Evolutionary conservation across 2,888 invertebrate species (phyloP).

Genomic region (Pachydiplax longipennis): DNA sequence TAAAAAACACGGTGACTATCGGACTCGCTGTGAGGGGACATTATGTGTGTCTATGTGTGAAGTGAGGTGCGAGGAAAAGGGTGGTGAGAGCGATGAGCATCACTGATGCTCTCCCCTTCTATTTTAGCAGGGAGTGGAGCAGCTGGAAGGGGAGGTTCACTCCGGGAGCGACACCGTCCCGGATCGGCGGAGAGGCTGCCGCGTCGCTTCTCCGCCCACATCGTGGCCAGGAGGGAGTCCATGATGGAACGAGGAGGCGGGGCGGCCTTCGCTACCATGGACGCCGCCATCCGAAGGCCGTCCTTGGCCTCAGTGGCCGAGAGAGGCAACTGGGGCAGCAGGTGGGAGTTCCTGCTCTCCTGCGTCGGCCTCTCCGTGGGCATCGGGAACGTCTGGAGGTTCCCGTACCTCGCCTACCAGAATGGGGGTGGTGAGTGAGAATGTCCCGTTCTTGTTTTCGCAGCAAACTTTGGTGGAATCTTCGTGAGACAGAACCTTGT

Average conservation of each 20-base stretch:
- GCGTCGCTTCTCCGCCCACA: slow-evolving; percentile 54
- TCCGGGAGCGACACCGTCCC: slow-evolving; percentile 51
- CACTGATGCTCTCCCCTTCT: background rate
- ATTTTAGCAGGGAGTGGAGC: background rate
- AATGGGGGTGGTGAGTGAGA: slow-evolving; percentile 78
- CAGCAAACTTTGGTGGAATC: too few species aligned
- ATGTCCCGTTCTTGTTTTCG: background rate
- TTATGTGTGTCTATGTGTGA: too few species aligned
- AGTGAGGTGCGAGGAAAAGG: background rate
- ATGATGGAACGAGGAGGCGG: slow-evolving; percentile 52
- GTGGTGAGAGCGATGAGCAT: background rate
- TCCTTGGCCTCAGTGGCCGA: slow-evolving; percentile 55
- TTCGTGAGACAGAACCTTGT: too few species aligned
- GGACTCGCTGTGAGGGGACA: too few species aligned
- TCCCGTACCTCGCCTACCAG: slow-evolving; percentile 85
- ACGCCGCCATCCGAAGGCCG: slow-evolving; percentile 55
- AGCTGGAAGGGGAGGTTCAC: slow-evolving; percentile 52
- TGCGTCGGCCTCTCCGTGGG: slow-evolving; percentile 87
- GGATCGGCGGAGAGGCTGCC: slow-evolving; percentile 46
- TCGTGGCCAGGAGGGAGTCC: slow-evolving; percentile 54
- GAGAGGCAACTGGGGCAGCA: slow-evolving; percentile 59
- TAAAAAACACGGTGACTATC: too few species aligned
- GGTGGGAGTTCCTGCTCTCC: slow-evolving; percentile 76
- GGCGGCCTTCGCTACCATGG: slow-evolving; percentile 49
- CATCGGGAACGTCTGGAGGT: slow-evolving; percentile 86